A percentile compares a stretch with the other conserved stretches of the same genome.
These are phyloP conservation scores for Oncorhynchus mykiss DNA, from an alignment of 2,113 vertebrate genomes.

Conservation along the genomic window DNA sequence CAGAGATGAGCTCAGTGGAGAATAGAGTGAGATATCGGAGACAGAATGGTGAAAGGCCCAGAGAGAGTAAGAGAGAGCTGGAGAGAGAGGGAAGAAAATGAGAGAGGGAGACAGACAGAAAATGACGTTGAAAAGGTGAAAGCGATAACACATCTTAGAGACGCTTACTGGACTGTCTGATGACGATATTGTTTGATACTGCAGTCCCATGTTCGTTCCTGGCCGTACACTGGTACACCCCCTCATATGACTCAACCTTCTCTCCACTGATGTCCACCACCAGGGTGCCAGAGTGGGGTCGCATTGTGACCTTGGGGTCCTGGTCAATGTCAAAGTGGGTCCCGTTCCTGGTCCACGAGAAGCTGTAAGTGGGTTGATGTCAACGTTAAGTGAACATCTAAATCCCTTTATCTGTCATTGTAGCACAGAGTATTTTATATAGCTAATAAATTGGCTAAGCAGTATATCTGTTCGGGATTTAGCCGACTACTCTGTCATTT, in stretches of 20 bases:
- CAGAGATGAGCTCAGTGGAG: neutral
- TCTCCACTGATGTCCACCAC: constrained; percentile 87
- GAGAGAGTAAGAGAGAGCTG: neutral
- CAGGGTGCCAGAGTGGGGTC: constrained; percentile 86
- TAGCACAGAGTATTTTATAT: too few relatives aligned
- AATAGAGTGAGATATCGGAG: neutral
- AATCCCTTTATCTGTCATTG: neutral
- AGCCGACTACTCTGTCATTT: too few relatives aligned
- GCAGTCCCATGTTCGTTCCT: constrained; percentile 92
- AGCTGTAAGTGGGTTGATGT: constrained; percentile 68
- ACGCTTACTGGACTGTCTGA: constrained; percentile 88
- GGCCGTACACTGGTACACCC: constrained; percentile 91
- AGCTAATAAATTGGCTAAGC: too few relatives aligned
- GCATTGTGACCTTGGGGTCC: constrained; percentile 85
- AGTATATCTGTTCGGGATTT: too few relatives aligned
- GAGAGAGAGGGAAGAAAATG: too few relatives aligned
- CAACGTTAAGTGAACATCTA: neutral
- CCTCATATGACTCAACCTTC: constrained; percentile 88
- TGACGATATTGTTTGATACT: constrained; percentile 88
- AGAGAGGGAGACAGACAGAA: neutral
- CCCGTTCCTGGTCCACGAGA: constrained; percentile 94
- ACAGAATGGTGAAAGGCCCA: neutral
- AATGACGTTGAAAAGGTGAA: too few relatives aligned
- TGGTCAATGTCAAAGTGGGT: constrained; percentile 92
- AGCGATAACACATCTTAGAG: too few relatives aligned